Evolutionary conservation across 2,888 invertebrate species (phyloP).

Genomic region (Nomada ferruginata): DNA sequence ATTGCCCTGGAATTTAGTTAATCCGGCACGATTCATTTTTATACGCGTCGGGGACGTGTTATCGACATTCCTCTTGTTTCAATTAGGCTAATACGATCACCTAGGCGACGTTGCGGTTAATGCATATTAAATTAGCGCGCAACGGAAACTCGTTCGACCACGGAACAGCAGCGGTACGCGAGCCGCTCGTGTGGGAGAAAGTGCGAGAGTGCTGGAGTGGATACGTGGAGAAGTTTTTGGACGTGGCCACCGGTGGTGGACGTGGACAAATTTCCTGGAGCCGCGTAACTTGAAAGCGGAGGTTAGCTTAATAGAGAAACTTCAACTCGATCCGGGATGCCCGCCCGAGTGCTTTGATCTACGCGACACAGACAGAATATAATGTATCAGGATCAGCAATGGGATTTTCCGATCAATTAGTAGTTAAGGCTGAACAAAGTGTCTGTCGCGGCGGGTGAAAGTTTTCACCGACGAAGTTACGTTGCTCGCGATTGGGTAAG

Average conservation of each 20-base stretch:
- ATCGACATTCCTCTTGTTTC: constrained; percentile 5
- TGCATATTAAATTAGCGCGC: constrained; percentile 53
- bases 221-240: constrained; percentile 40
- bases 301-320: constrained; percentile 61
- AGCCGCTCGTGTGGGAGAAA: neutral
- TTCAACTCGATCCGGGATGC: constrained; percentile 25
- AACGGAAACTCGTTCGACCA: constrained; percentile 14
- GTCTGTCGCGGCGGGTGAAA: constrained; percentile 79
- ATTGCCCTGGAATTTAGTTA: neutral
- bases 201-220: neutral
- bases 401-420: constrained; percentile 82
- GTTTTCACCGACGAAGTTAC: constrained; percentile 74
- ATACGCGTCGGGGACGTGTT: neutral
- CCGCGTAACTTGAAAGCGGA: constrained; percentile 31
- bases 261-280: constrained; percentile 59
- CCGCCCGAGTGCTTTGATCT: constrained; percentile 56
- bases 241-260: constrained; percentile 47
- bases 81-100: constrained; percentile 25
- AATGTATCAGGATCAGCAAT: constrained; percentile 78
- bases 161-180: constrained; percentile 8
- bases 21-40: neutral
- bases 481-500: constrained; percentile 75
- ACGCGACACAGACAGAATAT: constrained; percentile 60
- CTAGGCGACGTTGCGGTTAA: constrained; percentile 28
- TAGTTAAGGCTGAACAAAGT: constrained; percentile 82